Evolutionary conservation across 2,113 vertebrate species (phyloP).

Genomic region (Hippocampus abdominalis): DNA sequence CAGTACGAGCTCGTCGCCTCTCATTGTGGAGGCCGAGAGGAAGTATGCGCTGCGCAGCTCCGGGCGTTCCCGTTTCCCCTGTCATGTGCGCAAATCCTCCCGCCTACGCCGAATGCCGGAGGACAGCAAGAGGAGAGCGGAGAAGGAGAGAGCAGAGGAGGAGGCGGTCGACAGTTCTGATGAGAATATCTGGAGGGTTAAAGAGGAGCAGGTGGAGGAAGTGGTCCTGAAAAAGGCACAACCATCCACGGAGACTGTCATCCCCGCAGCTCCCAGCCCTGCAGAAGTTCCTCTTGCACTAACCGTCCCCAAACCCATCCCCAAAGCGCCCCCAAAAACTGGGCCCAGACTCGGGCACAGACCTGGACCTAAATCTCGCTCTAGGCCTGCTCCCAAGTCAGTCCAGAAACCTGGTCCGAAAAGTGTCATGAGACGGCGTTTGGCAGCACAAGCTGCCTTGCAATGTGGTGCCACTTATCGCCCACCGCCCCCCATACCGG

Average conservation of each 20-base stretch:
- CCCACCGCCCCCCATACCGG: conserved; percentile 11
- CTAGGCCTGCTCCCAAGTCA: conserved; percentile 46
- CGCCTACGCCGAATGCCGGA: conserved; percentile 68
- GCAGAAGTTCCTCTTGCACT: conserved; percentile 45
- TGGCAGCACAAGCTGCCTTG: conserved; percentile 49
- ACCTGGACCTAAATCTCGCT: conserved; percentile 64
- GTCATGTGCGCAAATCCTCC: conserved; percentile 83
- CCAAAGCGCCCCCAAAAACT: conserved; percentile 54
- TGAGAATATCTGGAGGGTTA: conserved; percentile 60
- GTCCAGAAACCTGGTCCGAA: conserved; percentile 64
- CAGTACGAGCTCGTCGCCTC: conserved; percentile 38
- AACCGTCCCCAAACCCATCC: conserved; percentile 50
- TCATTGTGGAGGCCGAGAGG: conserved; percentile 71
- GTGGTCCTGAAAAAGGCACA: conserved; percentile 34
- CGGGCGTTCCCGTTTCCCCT: conserved; percentile 90
- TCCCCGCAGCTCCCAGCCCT: conserved; percentile 35
- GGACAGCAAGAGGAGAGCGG: conserved; percentile 52
- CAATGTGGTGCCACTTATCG: conserved; percentile 31
- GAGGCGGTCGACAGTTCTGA: conserved; percentile 46
- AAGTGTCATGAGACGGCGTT: conserved; percentile 59
- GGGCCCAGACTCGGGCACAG: conserved; percentile 59
- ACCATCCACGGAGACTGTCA: conserved; percentile 35
- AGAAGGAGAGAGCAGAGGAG: conserved; percentile 44
- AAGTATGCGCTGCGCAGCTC: conserved; percentile 93
- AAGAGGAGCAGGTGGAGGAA: conserved; percentile 54